Conservation (phyloP, 2,888 invertebrate species). For the Drosophila subquinaria region DNA sequence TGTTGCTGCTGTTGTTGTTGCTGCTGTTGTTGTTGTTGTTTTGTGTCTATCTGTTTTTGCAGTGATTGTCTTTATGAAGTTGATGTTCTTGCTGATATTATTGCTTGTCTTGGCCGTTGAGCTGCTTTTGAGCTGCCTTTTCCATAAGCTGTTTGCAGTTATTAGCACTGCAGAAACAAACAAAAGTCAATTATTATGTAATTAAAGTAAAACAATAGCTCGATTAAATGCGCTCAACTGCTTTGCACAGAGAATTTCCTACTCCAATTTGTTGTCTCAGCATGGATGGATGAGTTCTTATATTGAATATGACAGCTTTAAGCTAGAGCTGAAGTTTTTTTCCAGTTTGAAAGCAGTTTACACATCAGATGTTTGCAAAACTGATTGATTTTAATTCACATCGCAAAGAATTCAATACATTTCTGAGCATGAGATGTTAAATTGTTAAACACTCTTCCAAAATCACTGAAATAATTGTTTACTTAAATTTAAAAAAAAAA, state of each 20-base stretch:
- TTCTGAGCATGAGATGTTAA: too few relatives aligned
- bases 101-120: conserved; percentile 24
- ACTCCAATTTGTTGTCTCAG: conserved; percentile 12
- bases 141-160: conserved; percentile 69
- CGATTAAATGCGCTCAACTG: conserved; percentile 63
- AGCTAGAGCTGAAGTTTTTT: not conserved
- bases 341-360: not conserved
- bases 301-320: conserved; percentile 3
- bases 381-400: conserved; percentile 4
- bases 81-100: conserved; percentile 14
- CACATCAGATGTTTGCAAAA: not conserved
- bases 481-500: too few relatives aligned
- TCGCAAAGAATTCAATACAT: too few relatives aligned
- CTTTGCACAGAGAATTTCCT: conserved; percentile 27
- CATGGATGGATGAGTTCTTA: conserved; percentile 13
- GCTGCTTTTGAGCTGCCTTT: conserved; percentile 34
- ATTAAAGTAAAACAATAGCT: conserved; percentile 76
- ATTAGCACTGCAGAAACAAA: conserved; percentile 56
- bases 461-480: not conserved
- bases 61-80: conserved; percentile 21
- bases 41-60: conserved; percentile 21
- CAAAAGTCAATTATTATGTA: conserved; percentile 75
- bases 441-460: too few relatives aligned
- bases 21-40: conserved; percentile 16
- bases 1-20: too few relatives aligned